Evolutionary conservation across 2,888 invertebrate species (phyloP).

Genomic region (Dryocosmus kuriphilus): DNA sequence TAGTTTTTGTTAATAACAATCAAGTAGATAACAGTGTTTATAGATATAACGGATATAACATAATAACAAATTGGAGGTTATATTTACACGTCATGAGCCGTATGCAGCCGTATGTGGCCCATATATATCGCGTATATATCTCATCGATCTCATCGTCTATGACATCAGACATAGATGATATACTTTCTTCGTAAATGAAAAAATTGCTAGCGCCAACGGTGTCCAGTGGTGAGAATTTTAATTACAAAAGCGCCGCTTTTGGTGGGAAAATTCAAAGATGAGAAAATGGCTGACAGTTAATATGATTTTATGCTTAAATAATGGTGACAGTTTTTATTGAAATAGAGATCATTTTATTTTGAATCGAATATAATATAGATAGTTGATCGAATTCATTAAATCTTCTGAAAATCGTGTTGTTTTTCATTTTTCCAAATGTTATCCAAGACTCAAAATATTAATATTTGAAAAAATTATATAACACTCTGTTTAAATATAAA

Average conservation of each 20-base stretch:
- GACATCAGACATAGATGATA: too few relatives aligned
- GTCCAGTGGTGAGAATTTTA: neutral
- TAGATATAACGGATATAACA: too few relatives aligned
- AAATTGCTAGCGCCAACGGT: neutral
- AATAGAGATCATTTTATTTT: neutral
- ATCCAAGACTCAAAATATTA: neutral
- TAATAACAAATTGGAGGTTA: conserved; percentile 14
- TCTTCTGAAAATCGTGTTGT: neutral
- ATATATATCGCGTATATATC: too few relatives aligned
- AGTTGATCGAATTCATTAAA: neutral
- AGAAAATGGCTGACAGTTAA: neutral
- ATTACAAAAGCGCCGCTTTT: neutral
- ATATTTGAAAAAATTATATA: neutral
- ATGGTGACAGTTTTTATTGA: neutral
- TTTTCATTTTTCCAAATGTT: neutral
- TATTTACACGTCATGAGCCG: conserved; percentile 38
- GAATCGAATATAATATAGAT: neutral
- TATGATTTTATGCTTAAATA: neutral
- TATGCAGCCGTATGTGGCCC: too few relatives aligned
- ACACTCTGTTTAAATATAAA: neutral
- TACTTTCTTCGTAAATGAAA: too few relatives aligned
- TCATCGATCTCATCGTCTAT: too few relatives aligned
- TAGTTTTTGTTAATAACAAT: neutral
- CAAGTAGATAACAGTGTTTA: neutral
- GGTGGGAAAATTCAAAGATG: neutral